A percentile compares a stretch with the other conserved stretches of the same genome.
Evolutionary conservation across 2,888 invertebrate genomes (phyloP).

Genomic region (Mythimna ferrago): DNA sequence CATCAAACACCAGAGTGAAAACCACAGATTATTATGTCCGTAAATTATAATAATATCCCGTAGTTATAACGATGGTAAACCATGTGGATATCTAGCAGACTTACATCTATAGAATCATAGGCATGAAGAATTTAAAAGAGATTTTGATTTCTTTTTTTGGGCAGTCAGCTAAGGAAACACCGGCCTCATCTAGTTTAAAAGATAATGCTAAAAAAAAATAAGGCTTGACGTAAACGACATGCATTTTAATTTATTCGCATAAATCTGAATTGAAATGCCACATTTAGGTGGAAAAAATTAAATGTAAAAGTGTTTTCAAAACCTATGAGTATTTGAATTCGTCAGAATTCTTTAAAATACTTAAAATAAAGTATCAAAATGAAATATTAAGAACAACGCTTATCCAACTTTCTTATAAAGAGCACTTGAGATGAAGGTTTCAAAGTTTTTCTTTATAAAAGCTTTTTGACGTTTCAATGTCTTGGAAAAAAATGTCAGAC

Average conservation of each 20-base stretch:
- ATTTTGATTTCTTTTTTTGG: no score
- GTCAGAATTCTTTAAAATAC: neutral
- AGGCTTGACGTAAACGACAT: no score
- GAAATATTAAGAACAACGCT: neutral
- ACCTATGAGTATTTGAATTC: no score
- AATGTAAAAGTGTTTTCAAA: no score
- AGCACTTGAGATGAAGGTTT: neutral
- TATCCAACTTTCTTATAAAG: constrained; percentile 12
- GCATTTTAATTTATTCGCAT: no score
- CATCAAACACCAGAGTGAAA: neutral
- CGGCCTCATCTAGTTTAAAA: no score
- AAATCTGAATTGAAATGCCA: no score
- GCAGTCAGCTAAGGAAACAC: no score
- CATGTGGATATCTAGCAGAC: no score
- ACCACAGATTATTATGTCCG: constrained; percentile 5
- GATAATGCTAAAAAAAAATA: no score
- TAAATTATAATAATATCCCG: constrained; percentile 25
- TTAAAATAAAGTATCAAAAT: neutral
- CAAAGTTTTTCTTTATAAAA: constrained; percentile 5
- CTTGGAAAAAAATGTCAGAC: constrained; percentile 31
- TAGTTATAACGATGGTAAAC: neutral
- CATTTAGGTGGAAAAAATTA: no score
- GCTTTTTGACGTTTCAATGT: constrained; percentile 3
- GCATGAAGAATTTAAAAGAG: no score
- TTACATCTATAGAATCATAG: neutral